Evolutionary conservation across 2,888 invertebrate species (phyloP).

Genomic region (Meiosimyza platycephala): DNA sequence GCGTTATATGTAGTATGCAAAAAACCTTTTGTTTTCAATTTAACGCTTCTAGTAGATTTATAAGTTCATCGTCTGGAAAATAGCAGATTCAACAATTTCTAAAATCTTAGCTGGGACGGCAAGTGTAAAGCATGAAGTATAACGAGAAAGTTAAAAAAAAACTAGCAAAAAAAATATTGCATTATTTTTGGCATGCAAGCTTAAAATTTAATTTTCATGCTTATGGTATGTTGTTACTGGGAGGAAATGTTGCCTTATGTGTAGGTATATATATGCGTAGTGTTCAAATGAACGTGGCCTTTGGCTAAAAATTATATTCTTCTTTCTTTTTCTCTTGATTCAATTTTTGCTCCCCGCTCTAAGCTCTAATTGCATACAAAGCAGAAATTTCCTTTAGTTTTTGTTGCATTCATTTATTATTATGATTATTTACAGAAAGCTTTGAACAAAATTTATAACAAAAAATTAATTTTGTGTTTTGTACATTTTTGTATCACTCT

Average conservation of each 20-base stretch:
- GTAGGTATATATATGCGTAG: background rate
- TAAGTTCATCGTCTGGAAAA: too few species aligned
- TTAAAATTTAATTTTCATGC: slow-evolving; percentile 57
- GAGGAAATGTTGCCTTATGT: background rate
- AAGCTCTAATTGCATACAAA: slow-evolving; percentile 23
- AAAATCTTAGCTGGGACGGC: too few species aligned
- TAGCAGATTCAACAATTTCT: too few species aligned
- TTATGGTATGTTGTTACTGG: background rate
- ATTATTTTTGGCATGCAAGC: slow-evolving; percentile 60
- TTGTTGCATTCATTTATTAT: too few species aligned
- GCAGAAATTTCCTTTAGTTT: background rate
- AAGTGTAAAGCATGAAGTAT: background rate
- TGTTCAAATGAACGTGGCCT: slow-evolving; percentile 16
- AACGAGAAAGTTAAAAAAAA: background rate
- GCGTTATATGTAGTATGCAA: background rate
- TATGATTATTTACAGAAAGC: too few species aligned
- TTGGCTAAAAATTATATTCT: slow-evolving; percentile 20
- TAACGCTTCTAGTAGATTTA: too few species aligned
- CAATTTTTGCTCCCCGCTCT: background rate
- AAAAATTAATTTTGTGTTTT: too few species aligned
- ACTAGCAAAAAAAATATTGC: slow-evolving; percentile 56
- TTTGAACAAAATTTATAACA: too few species aligned
- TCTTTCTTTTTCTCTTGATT: background rate
- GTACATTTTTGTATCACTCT: too few species aligned
- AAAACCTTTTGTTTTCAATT: background rate